Evolutionary conservation across 2,797 vertebrate species (phyloP).

Genomic region (Vespertilio murinus): DNA sequence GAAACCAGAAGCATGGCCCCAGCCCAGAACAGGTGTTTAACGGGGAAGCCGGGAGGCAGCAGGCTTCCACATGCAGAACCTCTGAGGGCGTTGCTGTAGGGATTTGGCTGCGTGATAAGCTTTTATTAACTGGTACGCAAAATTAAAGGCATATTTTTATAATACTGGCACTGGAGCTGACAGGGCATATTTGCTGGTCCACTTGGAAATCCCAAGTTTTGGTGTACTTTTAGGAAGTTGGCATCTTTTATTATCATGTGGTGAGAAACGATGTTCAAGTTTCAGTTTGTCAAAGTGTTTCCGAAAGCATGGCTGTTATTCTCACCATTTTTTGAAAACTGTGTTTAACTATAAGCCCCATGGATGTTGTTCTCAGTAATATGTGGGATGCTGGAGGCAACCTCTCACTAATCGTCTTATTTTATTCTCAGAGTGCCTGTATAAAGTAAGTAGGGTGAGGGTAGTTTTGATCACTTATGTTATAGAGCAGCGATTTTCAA

Average conservation of each 20-base stretch:
- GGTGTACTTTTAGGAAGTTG: conserved; percentile 41
- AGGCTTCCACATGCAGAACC: conserved; percentile 57
- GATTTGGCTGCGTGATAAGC: conserved; percentile 64
- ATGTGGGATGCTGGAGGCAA: not conserved
- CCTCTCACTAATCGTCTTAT: not conserved
- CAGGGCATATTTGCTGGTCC: not conserved
- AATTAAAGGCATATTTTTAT: conserved; percentile 64
- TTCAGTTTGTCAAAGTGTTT: conserved; percentile 23
- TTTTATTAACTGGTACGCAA: conserved; percentile 55
- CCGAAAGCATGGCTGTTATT: not conserved
- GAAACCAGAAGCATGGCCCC: conserved; percentile 70
- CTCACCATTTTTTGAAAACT: not conserved
- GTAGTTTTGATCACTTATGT: not conserved
- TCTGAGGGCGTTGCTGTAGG: conserved; percentile 61
- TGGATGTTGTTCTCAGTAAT: not conserved
- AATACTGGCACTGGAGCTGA: conserved; percentile 7
- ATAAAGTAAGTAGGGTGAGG: not conserved
- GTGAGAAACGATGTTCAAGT: conserved; percentile 5
- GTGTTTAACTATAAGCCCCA: not conserved
- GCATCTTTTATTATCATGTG: not conserved
- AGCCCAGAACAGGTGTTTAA: conserved; percentile 79
- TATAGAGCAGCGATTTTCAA: not conserved
- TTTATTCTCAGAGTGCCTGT: not conserved
- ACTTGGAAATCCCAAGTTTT: not conserved
- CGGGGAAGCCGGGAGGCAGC: conserved; percentile 69